phyloP scores from a whole-genome alignment of 2,888 invertebrate genomes.

The Tenodera sinensis region DNA sequence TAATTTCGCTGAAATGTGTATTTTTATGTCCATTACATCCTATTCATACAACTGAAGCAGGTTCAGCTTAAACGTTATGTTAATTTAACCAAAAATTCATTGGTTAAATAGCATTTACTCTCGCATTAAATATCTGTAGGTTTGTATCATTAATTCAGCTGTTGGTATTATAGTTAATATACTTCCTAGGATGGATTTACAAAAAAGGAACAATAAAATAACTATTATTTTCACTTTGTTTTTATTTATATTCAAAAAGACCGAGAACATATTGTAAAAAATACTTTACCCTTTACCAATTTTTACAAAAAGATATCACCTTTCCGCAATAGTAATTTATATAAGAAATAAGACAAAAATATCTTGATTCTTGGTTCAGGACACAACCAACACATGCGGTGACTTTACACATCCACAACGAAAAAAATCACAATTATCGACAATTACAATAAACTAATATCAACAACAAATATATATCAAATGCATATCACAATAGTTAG shows the following conservation, averaged over 20 bases:
- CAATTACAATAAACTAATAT: not conserved
- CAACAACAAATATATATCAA: not conserved
- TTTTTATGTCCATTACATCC: no score
- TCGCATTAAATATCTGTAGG: no score
- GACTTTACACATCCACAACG: not conserved
- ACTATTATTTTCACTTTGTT: not conserved
- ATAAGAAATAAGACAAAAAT: conserved; percentile 18
- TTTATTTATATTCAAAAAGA: conserved; percentile 27
- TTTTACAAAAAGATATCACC: conserved; percentile 27
- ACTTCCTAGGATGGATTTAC: no score
- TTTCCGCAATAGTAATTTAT: not conserved
- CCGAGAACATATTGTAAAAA: conserved; percentile 28
- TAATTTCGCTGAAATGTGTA: no score
- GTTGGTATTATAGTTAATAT: no score
- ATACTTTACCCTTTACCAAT: conserved; percentile 27
- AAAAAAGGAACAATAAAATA: not conserved
- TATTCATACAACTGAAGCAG: no score
- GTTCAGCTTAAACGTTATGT: no score
- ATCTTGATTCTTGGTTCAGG: not conserved
- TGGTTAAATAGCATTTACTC: no score
- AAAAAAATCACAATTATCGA: not conserved
- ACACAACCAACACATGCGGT: conserved; percentile 9
- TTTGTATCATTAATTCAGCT: no score
- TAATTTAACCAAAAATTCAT: no score
- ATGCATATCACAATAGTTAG: not conserved